Base-by-base conservation (phyloP, 2,888 invertebrate species). In the Pilophorus perplexus region DNA sequence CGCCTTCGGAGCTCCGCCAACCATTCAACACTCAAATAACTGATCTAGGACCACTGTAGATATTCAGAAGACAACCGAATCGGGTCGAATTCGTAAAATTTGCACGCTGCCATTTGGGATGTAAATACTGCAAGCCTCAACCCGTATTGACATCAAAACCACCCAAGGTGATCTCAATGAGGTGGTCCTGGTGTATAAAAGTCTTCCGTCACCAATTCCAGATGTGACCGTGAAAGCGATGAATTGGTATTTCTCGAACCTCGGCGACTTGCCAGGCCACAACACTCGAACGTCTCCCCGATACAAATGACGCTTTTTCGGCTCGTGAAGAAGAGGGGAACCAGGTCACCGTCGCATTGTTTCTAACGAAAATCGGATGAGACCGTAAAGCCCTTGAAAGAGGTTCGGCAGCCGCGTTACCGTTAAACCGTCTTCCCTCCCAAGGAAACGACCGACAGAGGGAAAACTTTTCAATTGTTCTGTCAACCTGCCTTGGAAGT, bases 401-500 rank as follows among this genome's bases (percentile, higher is more conserved):
- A 12, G 33, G 33, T 33, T 33, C 12, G 33, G 33, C 12, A 33
- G 33, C 33, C 33, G 33, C 52, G 18, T 18, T 28, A 52, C 52
- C 52, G 52, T 52, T 52, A 52, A 52, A 25, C 18, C 52, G 12
- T 33, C 33, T 12, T 33, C 33, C 33, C 33, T 33, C 33, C 33
- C 33, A 8, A 33, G 33, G 33, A 33, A 33, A 33, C n/a, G n/a
- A n/a, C 33, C 33, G 33, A 33, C 33, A 33, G 28, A n/a, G 28
- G 52, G 22, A 3, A 28, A 52, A 52, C 52, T 52, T 52, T 52
- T 52, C 52, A 52, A 52, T 52, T 52, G 52, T 52, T 25, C 52
- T 28, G 52, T 18, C 52, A 28, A 28, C 52, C 28, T 14, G 6
- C 33, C 33, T 12, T 33, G 33, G 33, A 33, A 33, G 33, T 33